These are phyloP conservation scores for Sceloporus undulatus DNA, from an alignment of 2,113 vertebrate species.

Conservation along the genomic window DNA sequence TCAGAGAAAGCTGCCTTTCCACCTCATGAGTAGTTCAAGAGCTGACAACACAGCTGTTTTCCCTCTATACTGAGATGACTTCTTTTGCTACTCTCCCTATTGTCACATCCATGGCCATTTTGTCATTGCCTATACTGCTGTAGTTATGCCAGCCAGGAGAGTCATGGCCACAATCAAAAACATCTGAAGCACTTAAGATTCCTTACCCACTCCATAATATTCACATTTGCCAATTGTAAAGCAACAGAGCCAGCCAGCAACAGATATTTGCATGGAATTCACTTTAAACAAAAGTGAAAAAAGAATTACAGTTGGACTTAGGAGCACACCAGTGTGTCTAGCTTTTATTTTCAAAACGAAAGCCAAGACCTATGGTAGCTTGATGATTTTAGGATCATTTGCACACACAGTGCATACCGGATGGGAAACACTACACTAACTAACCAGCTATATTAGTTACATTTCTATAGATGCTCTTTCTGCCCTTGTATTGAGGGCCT, in stretches of 20 bases:
- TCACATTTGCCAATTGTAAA: background rate
- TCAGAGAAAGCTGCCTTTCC: too few relatives aligned
- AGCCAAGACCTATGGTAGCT: background rate
- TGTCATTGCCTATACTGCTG: too few relatives aligned
- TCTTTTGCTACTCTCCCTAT: too few relatives aligned
- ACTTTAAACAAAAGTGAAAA: background rate
- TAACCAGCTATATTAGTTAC: background rate
- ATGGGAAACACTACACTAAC: background rate
- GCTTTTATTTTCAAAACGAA: too few relatives aligned
- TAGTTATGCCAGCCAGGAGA: too few relatives aligned
- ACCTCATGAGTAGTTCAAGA: too few relatives aligned
- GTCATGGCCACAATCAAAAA: background rate
- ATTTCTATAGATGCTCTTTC: background rate
- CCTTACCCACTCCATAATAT: background rate
- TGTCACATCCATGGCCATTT: too few relatives aligned
- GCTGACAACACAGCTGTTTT: too few relatives aligned
- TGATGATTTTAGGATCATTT: background rate
- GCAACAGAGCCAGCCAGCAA: background rate
- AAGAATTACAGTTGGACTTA: background rate
- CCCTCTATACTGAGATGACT: too few relatives aligned
- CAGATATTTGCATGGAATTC: background rate
- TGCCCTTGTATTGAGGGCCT: background rate
- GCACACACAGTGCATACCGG: background rate
- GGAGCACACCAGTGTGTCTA: background rate
- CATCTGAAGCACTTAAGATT: background rate